Percentiles rank a stretch among this genome's conserved stretches.
These are phyloP conservation scores for Schizothorax lantsangensis DNA, from an alignment of 2,797 vertebrate species.

Conservation along the genomic window DNA sequence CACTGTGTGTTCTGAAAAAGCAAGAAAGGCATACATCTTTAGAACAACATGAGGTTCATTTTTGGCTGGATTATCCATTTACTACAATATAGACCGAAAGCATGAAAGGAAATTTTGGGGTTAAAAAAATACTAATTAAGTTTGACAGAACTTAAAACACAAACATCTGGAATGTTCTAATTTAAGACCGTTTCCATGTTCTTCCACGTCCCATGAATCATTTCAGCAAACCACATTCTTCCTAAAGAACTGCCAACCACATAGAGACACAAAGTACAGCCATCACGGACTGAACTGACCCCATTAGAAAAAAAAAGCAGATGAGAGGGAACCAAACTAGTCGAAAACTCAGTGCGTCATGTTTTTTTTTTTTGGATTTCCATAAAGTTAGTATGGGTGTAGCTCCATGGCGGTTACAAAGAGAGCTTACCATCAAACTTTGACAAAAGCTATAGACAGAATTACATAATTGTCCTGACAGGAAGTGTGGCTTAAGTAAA, in stretches of 20 bases:
- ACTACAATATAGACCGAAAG: neutral
- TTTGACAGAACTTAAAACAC: neutral
- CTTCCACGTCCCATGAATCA: conserved; percentile 30
- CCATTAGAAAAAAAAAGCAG: conserved; percentile 2
- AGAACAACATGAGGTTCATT: neutral
- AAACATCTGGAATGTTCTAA: conserved; percentile 31
- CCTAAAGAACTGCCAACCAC: conserved; percentile 30
- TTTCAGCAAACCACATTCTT: neutral
- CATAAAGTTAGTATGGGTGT: conserved; percentile 59
- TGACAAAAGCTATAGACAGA: conserved; percentile 48
- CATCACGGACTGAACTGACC: neutral
- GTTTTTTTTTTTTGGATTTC: neutral
- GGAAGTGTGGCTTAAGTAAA: conserved; percentile 32
- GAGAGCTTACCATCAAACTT: conserved; percentile 36
- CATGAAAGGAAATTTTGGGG: no score
- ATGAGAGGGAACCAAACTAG: conserved; percentile 13
- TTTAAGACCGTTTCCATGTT: conserved; percentile 14
- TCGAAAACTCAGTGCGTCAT: neutral
- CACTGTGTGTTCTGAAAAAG: neutral
- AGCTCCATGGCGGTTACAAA: conserved; percentile 35
- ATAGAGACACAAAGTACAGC: conserved; percentile 39
- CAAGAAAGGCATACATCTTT: neutral
- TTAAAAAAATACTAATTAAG: neutral
- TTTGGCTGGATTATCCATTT: neutral
- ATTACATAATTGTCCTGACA: conserved; percentile 61